Percentiles rank a stretch among this genome's conserved stretches.
These are phyloP conservation scores for Labroides dimidiatus DNA, from an alignment of 2,797 vertebrate genomes.

Conservation along the genomic window DNA sequence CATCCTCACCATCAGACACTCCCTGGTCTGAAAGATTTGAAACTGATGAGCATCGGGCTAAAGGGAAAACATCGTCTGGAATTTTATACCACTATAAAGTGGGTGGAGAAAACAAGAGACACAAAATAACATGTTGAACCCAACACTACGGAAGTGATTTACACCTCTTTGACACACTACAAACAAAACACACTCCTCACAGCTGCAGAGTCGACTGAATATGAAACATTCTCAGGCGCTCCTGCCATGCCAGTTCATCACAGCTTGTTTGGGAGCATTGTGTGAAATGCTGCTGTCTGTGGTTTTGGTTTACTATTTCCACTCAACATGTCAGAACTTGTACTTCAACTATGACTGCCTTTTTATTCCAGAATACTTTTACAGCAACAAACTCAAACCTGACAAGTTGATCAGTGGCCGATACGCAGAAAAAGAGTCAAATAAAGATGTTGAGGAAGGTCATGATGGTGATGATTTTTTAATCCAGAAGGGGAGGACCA, in stretches of 20 bases:
- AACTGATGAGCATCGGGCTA: conserved; percentile 7
- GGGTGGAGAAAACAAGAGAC: neutral
- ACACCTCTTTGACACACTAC: neutral
- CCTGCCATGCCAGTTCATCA: neutral
- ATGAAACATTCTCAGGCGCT: neutral
- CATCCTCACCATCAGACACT: conserved; percentile 19
- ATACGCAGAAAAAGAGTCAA: too few relatives aligned
- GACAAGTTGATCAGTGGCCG: too few relatives aligned
- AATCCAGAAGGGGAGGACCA: too few relatives aligned
- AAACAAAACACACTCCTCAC: neutral
- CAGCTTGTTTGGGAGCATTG: neutral
- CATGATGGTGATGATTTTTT: too few relatives aligned
- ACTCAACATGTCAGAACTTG: neutral
- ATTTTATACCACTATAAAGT: neutral
- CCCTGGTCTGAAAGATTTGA: conserved; percentile 25
- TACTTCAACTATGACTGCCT: neutral
- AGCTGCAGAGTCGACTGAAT: neutral
- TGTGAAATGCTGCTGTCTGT: neutral
- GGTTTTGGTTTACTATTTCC: neutral
- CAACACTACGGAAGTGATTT: neutral
- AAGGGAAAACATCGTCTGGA: conserved; percentile 23
- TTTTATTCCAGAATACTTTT: neutral
- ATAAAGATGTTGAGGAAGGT: too few relatives aligned
- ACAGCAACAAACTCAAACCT: too few relatives aligned
- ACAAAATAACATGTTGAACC: too few relatives aligned